Conservation (phyloP, 2,888 invertebrate genomes). For the Tetranychus piercei region DNA sequence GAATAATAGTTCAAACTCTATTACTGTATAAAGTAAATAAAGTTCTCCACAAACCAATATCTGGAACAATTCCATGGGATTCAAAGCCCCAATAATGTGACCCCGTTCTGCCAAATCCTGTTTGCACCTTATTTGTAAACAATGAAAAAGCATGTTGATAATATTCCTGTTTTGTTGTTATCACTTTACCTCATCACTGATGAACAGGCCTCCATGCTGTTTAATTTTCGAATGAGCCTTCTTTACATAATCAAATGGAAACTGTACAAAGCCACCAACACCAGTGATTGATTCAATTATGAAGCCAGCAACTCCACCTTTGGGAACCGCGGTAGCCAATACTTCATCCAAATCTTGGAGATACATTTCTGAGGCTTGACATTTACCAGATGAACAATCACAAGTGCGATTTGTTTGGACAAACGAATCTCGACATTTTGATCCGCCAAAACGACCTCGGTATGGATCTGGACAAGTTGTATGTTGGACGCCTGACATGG, state of each 20-base stretch:
- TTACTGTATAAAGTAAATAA: neutral
- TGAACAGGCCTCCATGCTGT: constrained; percentile 62
- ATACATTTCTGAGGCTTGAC: constrained; percentile 58
- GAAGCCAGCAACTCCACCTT: constrained; percentile 62
- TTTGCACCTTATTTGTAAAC: constrained; percentile 51
- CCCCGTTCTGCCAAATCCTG: constrained; percentile 86
- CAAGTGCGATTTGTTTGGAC: constrained; percentile 45
- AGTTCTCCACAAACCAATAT: constrained; percentile 44
- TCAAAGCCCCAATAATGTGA: constrained; percentile 93
- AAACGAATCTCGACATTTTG: constrained; percentile 66
- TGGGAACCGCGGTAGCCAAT: constrained; percentile 56
- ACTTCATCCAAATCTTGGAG: constrained; percentile 60
- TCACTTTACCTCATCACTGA: constrained; percentile 62
- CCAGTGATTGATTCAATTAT: constrained; percentile 85
- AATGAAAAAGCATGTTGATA: neutral
- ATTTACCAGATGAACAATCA: constrained; percentile 43
- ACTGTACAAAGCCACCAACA: constrained; percentile 81
- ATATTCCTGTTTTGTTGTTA: neutral
- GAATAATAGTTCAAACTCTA: neutral
- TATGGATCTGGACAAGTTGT: constrained; percentile 80
- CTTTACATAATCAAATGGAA: constrained; percentile 64
- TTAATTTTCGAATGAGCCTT: constrained; percentile 58
- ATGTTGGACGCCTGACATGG: constrained; percentile 55
- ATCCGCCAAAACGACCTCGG: constrained; percentile 73
- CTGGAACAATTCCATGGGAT: constrained; percentile 62